A percentile compares a stretch with the other conserved stretches of the same genome.
phyloP scores from a whole-genome alignment of 2,113 vertebrate genomes.

The Arvicanthis niloticus region DNA sequence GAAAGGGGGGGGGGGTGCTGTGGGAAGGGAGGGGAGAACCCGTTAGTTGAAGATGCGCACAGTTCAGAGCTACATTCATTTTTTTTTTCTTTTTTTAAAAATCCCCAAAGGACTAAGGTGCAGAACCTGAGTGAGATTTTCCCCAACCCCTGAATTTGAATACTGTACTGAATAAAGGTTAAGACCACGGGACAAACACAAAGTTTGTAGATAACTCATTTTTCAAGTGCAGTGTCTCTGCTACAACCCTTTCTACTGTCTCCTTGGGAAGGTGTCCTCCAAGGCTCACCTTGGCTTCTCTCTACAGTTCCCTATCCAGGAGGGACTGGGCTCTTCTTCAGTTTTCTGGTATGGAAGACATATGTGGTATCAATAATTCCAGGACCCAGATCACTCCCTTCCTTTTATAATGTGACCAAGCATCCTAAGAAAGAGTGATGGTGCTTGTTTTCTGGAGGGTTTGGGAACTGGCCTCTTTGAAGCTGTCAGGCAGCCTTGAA shows the following conservation, averaged over 20 bases:
- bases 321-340: background rate
- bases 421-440: conserved; percentile 64
- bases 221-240: conserved; percentile 72
- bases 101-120: conserved; percentile 86
- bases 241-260: background rate
- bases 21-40: conserved; percentile 75
- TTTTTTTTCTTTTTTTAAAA: conserved; percentile 75
- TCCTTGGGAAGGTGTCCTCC: background rate
- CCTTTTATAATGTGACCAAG: background rate
- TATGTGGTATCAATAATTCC: conserved; percentile 3
- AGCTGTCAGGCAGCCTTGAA: background rate
- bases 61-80: conserved; percentile 88
- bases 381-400: background rate
- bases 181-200: conserved; percentile 84
- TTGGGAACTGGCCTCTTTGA: conserved; percentile 67
- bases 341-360: background rate
- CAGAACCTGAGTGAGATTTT: conserved; percentile 82
- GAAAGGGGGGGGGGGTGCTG: conserved; percentile 57
- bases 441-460: conserved; percentile 69
- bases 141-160: conserved; percentile 81
- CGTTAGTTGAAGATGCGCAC: conserved; percentile 89
- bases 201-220: conserved; percentile 77
- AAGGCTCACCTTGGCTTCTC: background rate
- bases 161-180: conserved; percentile 82
- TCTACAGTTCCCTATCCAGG: background rate